Base-by-base conservation (phyloP, 2,797 vertebrate genomes). In the Mus minutoides region DNA sequence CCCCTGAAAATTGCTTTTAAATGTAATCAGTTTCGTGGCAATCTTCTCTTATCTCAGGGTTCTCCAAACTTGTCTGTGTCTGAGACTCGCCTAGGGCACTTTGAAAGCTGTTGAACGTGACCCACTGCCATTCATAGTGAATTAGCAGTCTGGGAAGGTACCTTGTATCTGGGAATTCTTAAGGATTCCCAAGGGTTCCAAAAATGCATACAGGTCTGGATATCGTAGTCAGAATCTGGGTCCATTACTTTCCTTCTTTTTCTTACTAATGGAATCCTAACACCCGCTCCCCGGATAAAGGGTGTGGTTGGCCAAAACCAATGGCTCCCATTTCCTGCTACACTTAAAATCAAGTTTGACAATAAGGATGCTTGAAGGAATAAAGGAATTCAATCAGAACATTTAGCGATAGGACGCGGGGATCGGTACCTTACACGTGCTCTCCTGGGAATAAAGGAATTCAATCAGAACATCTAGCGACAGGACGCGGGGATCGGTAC, bases 121-220 rank as follows among this genome's bases (percentile, higher is more conserved):
- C 46, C 43, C 4, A 13, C n/a, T 5, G 43, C 46, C 12, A 73
- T 26, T 52, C 67, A 91, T 1, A 49, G 21, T 37, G 22, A 92
- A 73, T 91, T 83, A 86, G 71, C 19, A 78, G 11, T 60, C 73
- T 85, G 26, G 29, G 13, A 78, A 78, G 11, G 43, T 37, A 31
- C 69, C 43, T 34, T 80, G 34, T 90, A 94, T 37, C 87, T 40
- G 31, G n/a, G 54, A 88, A 94, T 92, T 96, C 85, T 88, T 76
- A 90, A 79, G 86, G 67, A 88, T 89, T 95, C 34, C 73, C 88
- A 95, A 95, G 37, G 84, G 40, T 80, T 88, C 88, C 26, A 84
- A 91, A 79, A 92, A 86, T 95, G 29, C 52, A 95, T 58, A 85
- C 10, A 82, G 77, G 43, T 82, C 86, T 91, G 24, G 46, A 29